Evolutionary conservation across 2,797 vertebrate species (phyloP).

Genomic region (Brachyalestes nurse): DNA sequence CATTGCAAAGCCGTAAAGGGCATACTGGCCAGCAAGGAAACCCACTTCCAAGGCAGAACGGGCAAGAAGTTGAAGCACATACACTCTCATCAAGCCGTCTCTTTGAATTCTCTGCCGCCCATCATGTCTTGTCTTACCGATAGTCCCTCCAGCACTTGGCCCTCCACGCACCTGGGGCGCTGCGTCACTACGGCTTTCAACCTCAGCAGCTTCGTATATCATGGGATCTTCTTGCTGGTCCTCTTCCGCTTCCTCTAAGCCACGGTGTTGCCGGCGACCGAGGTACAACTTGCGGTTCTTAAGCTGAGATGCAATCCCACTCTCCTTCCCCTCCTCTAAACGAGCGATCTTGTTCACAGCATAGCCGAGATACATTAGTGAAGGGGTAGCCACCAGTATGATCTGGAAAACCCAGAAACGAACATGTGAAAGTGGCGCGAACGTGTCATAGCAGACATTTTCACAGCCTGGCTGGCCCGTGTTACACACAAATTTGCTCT

Average conservation of each 20-base stretch:
- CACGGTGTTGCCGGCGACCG: conserved; percentile 73
- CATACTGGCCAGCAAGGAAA: conserved; percentile 90
- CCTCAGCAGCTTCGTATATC: conserved; percentile 86
- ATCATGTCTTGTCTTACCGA: conserved; percentile 83
- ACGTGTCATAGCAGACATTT: conserved; percentile 93
- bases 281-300: conserved; percentile 67
- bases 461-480: conserved; percentile 92
- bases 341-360: conserved; percentile 91
- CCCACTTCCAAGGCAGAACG: conserved; percentile 86
- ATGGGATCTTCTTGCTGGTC: conserved; percentile 82
- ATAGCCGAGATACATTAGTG: conserved; percentile 91
- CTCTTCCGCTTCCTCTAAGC: conserved; percentile 74
- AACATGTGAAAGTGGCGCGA: conserved; percentile 92
- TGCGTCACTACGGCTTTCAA: conserved; percentile 74
- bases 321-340: conserved; percentile 72
- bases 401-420: conserved; percentile 98
- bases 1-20: conserved; percentile 90
- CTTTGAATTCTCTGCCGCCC: conserved; percentile 86
- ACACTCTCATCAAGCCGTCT: conserved; percentile 92
- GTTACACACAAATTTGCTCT: conserved; percentile 96
- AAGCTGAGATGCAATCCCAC: conserved; percentile 65
- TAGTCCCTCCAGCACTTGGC: conserved; percentile 52
- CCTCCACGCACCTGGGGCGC: conserved; percentile 66
- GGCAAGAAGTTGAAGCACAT: conserved; percentile 88
- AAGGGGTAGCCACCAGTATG: conserved; percentile 89